phyloP scores from a whole-genome alignment of 2,113 vertebrate genomes.

The human region GRCh38 chr1:34598001-34598500 shows the following conservation, averaged over 20 bases:
- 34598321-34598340: neutral
- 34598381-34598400: neutral
- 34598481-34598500: neutral
- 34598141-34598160: neutral
- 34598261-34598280: neutral
- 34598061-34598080: neutral
- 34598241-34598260: neutral
- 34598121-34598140: neutral
- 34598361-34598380: neutral
- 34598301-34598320: neutral
- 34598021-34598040: neutral
- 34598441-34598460: neutral
- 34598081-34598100: constrained; percentile 46
- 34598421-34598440: neutral
- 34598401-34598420: neutral
- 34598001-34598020: neutral
- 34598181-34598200: neutral
- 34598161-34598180: neutral
- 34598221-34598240: neutral
- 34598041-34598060: neutral
- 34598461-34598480: neutral
- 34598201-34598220: neutral
- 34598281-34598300: neutral
- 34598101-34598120: neutral
- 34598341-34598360: neutral